Percentiles rank a stretch among this genome's conserved stretches.
Evolutionary conservation across 2,797 vertebrate genomes (phyloP).

Genomic region (Artibeus jamaicensis): DNA sequence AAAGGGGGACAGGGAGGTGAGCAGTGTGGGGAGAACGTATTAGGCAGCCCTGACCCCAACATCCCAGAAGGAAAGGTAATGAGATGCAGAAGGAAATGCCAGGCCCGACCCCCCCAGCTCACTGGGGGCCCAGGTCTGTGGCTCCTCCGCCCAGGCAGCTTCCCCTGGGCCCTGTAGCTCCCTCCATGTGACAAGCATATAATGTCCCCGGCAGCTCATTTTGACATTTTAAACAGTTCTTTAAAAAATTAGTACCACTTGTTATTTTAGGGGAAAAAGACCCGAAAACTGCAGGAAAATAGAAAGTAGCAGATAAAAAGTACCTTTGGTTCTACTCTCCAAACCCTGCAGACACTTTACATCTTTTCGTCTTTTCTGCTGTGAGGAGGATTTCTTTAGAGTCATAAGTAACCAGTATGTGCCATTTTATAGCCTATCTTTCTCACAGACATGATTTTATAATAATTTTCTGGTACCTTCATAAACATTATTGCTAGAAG

Average conservation of each 20-base stretch:
- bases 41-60: neutral
- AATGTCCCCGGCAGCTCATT: neutral
- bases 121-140: neutral
- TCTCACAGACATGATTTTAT: neutral
- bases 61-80: rapidly evolving
- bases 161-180: neutral
- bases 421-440: neutral
- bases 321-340: neutral
- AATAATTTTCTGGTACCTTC: neutral
- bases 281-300: neutral
- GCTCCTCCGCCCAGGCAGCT: neutral
- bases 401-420: neutral
- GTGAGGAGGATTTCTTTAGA: neutral
- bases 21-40: neutral
- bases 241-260: neutral
- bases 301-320: neutral
- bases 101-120: neutral
- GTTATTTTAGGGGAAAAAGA: neutral
- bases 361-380: neutral
- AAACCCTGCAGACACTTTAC: neutral
- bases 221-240: neutral
- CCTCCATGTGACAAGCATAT: neutral
- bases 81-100: neutral
- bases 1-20: conserved; percentile 65
- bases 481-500: neutral